Percentiles rank a stretch among this genome's conserved stretches.
These are phyloP conservation scores for Perca fluviatilis DNA, from an alignment of 2,113 vertebrate species.

Conservation along the genomic window DNA sequence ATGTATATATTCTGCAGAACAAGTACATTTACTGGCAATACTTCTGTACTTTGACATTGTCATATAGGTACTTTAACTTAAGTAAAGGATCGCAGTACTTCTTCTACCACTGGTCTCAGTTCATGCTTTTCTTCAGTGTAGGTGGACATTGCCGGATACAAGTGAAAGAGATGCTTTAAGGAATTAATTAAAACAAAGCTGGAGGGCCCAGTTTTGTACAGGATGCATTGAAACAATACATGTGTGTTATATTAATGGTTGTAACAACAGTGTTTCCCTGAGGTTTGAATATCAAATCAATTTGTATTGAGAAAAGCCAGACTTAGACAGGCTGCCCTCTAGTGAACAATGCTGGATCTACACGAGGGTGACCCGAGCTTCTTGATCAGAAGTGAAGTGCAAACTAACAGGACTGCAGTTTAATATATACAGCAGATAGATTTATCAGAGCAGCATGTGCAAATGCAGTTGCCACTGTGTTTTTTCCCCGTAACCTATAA, in stretches of 20 bases:
- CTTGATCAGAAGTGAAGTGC: constrained; percentile 25
- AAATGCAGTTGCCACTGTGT: constrained; percentile 50
- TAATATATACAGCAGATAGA: constrained; percentile 52
- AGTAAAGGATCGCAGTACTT: not conserved
- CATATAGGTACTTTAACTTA: not conserved
- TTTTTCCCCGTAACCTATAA: constrained; percentile 47
- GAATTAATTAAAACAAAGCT: constrained; percentile 2
- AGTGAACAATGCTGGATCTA: constrained; percentile 52
- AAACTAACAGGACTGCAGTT: constrained; percentile 45
- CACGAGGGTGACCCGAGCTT: constrained; percentile 26
- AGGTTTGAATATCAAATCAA: not conserved
- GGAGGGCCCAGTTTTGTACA: not conserved
- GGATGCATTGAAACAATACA: not conserved
- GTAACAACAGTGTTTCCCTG: not conserved
- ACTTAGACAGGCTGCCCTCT: constrained; percentile 65
- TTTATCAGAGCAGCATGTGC: constrained; percentile 41
- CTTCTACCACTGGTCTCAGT: not conserved
- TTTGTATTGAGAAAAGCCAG: constrained; percentile 3
- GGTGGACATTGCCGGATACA: not conserved
- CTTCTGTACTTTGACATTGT: not conserved
- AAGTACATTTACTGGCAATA: not conserved
- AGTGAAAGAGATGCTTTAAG: constrained; percentile 3
- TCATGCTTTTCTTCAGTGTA: not conserved
- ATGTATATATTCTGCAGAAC: not conserved
- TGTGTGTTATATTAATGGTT: constrained; percentile 4